These are phyloP conservation scores for Meda fulgida DNA, from an alignment of 2,797 vertebrate genomes.

Conservation along the genomic window DNA sequence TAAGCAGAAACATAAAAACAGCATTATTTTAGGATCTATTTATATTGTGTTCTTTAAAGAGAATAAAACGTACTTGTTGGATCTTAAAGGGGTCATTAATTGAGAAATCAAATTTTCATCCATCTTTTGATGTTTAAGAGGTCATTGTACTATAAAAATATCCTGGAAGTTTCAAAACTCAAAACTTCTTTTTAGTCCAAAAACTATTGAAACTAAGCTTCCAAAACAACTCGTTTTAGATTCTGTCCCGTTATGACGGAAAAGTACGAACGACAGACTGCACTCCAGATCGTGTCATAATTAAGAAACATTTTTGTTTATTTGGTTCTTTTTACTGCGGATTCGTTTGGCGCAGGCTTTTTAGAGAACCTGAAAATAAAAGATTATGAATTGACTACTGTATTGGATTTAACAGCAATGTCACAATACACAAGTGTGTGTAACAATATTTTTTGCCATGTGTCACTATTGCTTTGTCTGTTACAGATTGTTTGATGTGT, in stretches of 20 bases:
- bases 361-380: too few species aligned
- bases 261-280: not conserved
- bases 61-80: not conserved
- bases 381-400: too few species aligned
- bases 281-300: too few species aligned
- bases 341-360: too few species aligned
- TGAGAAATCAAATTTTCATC: not conserved
- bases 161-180: not conserved
- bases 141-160: not conserved
- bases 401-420: too few species aligned
- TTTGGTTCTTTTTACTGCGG: too few species aligned
- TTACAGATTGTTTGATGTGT: too few species aligned
- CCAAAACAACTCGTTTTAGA: not conserved
- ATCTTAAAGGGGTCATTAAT: not conserved
- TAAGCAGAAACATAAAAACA: not conserved
- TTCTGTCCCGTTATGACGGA: not conserved
- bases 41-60: not conserved
- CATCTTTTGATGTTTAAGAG: not conserved
- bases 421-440: too few species aligned
- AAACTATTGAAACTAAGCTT: not conserved
- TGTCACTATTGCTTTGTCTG: too few species aligned
- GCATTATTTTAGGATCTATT: constrained; percentile 30
- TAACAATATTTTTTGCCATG: too few species aligned
- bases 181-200: not conserved
- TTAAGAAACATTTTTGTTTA: too few species aligned